Conservation (phyloP, 1,140 invertebrate species). For the Musca vetustissima region DNA sequence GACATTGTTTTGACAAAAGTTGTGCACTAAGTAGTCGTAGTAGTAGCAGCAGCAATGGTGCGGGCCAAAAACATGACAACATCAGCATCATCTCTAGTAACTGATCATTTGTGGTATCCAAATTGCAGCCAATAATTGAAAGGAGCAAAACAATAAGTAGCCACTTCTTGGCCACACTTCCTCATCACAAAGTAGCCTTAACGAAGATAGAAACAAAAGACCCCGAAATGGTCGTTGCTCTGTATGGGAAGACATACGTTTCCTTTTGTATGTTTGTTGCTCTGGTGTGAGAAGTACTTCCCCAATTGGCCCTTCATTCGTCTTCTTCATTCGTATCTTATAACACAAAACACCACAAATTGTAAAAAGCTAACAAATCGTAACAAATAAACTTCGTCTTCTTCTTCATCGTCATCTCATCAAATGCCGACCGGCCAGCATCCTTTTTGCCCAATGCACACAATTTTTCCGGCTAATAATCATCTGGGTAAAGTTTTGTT, state of each 20-base stretch:
- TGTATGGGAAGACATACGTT: not conserved
- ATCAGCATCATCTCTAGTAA: not conserved
- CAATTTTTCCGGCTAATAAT: too few species aligned
- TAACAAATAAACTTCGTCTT: not conserved
- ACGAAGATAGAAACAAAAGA: not conserved
- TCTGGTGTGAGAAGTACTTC: too few species aligned
- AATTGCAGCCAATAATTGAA: conserved; percentile 15
- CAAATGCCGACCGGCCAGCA: too few species aligned
- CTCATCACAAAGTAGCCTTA: not conserved
- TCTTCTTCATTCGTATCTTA: conserved; percentile 2
- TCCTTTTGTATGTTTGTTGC: too few species aligned
- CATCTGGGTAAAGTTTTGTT: too few species aligned
- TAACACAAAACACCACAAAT: conserved; percentile 19
- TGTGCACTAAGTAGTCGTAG: too few species aligned
- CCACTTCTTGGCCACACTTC: conserved; percentile 1
- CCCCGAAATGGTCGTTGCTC: not conserved
- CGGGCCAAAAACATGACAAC: too few species aligned
- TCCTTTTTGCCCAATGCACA: too few species aligned
- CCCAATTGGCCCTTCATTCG: not conserved
- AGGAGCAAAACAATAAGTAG: conserved; percentile 6
- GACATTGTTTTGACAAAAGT: too few species aligned
- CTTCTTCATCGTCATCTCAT: too few species aligned
- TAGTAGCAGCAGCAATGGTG: too few species aligned
- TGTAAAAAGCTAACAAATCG: conserved; percentile 14
- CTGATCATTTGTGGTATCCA: conserved; percentile 14